Percentiles rank a stretch among this genome's conserved stretches.
phyloP scores from a whole-genome alignment of 2,113 vertebrate species.

The Uropsilus gracilis region DNA sequence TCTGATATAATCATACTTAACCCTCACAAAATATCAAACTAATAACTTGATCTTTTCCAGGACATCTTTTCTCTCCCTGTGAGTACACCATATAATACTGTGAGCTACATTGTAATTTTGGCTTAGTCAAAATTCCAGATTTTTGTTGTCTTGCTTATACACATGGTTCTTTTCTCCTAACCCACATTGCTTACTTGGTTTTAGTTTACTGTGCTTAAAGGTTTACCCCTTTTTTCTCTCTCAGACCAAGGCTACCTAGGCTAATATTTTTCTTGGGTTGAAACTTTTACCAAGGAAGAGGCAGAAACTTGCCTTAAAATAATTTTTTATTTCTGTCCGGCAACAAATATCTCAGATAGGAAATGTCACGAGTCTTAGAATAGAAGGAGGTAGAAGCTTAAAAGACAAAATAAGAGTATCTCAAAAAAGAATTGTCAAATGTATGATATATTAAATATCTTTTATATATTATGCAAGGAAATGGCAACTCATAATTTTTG shows the following conservation, averaged over 20 bases:
- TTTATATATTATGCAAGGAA: background rate
- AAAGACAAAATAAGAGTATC: background rate
- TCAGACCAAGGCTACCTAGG: background rate
- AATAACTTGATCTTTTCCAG: background rate
- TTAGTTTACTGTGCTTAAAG: background rate
- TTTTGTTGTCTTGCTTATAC: background rate
- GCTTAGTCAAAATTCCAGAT: background rate
- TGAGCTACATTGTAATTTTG: background rate
- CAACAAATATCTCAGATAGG: background rate
- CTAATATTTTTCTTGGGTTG: background rate
- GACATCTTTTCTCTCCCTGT: background rate
- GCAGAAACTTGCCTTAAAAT: background rate
- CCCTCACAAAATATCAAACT: background rate
- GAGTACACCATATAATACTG: background rate
- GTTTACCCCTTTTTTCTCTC: background rate
- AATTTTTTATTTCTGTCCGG: background rate
- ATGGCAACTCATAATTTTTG: background rate
- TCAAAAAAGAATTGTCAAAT: background rate
- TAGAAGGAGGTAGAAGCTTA: background rate
- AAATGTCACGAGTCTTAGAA: background rate
- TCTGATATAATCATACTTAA: background rate
- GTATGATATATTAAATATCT: background rate
- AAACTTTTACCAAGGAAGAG: background rate
- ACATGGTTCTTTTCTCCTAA: background rate
- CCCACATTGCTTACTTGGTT: background rate